Evolutionary conservation across 2,888 invertebrate genomes (phyloP).

Genomic region (Cosmia pyralina): DNA sequence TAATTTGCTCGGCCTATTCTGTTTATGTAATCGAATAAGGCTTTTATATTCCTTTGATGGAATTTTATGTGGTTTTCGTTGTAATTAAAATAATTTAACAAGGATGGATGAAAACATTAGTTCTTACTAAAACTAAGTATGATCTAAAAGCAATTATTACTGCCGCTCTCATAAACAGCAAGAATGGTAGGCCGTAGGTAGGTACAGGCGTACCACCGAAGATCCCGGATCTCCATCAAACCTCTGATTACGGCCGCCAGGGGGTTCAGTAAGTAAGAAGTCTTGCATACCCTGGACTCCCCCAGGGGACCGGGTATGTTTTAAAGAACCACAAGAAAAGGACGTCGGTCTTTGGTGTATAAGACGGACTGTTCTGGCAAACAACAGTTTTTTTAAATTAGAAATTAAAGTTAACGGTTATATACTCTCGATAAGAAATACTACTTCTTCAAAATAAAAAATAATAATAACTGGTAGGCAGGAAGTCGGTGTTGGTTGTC

Average conservation of each 20-base stretch:
- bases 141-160: no score
- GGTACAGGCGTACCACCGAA: neutral
- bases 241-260: neutral
- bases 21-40: neutral
- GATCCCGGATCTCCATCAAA: conserved; percentile 5
- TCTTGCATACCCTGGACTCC: neutral
- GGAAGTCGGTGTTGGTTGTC: neutral
- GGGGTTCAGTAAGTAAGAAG: conserved; percentile 18
- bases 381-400: neutral
- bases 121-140: no score
- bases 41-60: neutral
- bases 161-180: neutral
- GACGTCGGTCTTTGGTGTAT: neutral
- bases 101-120: no score
- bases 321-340: neutral
- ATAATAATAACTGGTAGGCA: neutral
- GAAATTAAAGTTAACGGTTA: neutral
- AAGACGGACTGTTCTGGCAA: neutral
- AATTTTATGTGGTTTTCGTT: neutral
- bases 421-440: neutral
- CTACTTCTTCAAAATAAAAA: neutral
- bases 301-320: conserved; percentile 1
- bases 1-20: neutral
- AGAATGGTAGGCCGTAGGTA: neutral
- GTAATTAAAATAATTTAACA: no score